These are phyloP conservation scores for Oxyruncus cristatus DNA, from an alignment of 2,113 vertebrate genomes.

Conservation along the genomic window DNA sequence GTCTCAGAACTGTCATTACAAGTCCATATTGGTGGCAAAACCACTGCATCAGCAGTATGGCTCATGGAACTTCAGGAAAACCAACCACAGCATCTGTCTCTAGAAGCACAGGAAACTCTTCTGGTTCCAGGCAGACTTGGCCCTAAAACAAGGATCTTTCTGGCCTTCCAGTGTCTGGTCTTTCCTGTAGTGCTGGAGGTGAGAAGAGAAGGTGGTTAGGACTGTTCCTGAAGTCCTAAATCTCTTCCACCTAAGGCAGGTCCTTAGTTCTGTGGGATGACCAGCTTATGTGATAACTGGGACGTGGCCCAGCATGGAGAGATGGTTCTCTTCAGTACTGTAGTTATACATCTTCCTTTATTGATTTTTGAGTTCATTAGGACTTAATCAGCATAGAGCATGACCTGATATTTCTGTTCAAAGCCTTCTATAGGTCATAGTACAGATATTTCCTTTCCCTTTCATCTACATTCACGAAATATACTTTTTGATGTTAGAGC, in stretches of 20 bases:
- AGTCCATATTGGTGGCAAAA: background rate
- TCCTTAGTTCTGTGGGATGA: background rate
- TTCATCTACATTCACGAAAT: background rate
- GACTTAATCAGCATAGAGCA: background rate
- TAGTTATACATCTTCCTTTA: background rate
- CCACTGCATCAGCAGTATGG: background rate
- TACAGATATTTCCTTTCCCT: background rate
- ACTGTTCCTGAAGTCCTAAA: background rate
- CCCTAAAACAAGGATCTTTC: background rate
- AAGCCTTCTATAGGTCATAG: background rate
- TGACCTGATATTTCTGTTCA: background rate
- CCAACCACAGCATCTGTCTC: background rate
- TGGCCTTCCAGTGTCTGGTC: background rate
- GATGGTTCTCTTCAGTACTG: background rate
- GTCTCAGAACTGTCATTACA: background rate
- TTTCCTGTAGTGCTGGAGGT: background rate
- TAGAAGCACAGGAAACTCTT: background rate
- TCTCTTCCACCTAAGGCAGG: background rate
- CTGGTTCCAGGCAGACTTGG: background rate
- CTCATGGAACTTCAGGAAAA: background rate
- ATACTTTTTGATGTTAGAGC: background rate
- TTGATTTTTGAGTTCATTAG: background rate
- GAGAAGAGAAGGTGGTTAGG: background rate
- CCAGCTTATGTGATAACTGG: background rate
- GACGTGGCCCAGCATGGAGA: background rate